These are phyloP conservation scores for Encarsia formosa DNA, from an alignment of 2,888 invertebrate genomes.

Conservation along the genomic window DNA sequence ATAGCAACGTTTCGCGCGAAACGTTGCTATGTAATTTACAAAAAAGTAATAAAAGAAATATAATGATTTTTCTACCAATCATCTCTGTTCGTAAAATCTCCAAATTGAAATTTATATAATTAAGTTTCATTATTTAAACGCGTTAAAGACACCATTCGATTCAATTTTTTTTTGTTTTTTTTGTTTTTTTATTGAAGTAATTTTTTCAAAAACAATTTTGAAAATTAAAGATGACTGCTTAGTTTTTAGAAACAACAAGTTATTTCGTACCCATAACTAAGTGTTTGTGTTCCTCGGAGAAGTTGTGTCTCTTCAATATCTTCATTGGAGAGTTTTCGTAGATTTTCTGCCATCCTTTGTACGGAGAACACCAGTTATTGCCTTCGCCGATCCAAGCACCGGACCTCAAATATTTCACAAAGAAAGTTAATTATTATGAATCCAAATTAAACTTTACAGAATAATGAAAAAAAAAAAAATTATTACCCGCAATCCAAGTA, in stretches of 20 bases:
- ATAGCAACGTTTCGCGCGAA: no score
- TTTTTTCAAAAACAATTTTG: no score
- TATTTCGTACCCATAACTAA: constrained; percentile 55
- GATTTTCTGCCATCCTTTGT: constrained; percentile 84
- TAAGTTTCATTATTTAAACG: no score
- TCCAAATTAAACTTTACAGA: not conserved
- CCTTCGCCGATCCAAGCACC: constrained; percentile 77
- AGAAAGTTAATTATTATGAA: not conserved
- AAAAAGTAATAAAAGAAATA: no score
- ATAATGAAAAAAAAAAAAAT: constrained; percentile 1
- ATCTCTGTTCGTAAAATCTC: no score
- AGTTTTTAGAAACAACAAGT: constrained; percentile 1
- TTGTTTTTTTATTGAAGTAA: no score
- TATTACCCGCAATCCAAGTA: constrained; percentile 77
- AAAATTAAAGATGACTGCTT: not conserved
- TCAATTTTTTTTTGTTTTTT: no score
- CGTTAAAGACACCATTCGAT: no score
- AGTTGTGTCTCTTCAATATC: constrained; percentile 49
- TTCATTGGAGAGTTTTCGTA: constrained; percentile 70
- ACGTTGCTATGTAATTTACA: no score
- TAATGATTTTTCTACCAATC: no score
- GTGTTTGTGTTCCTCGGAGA: constrained; percentile 53
- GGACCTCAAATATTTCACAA: constrained; percentile 50
- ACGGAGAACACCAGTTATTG: constrained; percentile 88
- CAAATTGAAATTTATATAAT: no score